Evolutionary conservation across 1,140 invertebrate species (phyloP).

Genomic region (Oscheius sp.): DNA sequence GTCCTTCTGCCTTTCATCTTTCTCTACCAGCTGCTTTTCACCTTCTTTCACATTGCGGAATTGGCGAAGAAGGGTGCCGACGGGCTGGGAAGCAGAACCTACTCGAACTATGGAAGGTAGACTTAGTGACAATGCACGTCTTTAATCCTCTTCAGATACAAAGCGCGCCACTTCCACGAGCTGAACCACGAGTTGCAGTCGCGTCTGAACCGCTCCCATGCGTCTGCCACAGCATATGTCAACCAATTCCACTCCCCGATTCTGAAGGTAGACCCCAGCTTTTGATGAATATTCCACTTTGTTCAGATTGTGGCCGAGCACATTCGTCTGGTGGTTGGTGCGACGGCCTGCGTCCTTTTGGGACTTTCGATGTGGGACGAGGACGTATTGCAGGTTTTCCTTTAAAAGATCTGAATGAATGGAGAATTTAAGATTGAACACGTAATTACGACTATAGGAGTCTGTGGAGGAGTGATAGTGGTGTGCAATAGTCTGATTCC

Average conservation of each 20-base stretch:
- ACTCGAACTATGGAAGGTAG: conserved; percentile 60
- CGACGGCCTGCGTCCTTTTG: conserved; percentile 78
- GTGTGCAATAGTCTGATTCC: conserved; percentile 66
- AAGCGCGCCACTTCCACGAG: conserved; percentile 91
- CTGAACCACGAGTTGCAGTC: conserved; percentile 91
- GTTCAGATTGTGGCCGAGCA: conserved; percentile 68
- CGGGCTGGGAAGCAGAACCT: conserved; percentile 76
- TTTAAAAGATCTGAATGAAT: conserved; percentile 20
- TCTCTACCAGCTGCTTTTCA: conserved; percentile 88
- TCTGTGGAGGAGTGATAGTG: conserved; percentile 74
- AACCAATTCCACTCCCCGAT: conserved; percentile 74
- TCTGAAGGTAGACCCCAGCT: conserved; percentile 41
- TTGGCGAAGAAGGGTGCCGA: conserved; percentile 86
- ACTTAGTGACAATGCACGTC: conserved; percentile 12
- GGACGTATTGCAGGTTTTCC: conserved; percentile 69
- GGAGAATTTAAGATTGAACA: conserved; percentile 70
- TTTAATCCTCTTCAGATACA: conserved; percentile 37
- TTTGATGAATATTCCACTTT: not conserved
- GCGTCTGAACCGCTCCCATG: conserved; percentile 82
- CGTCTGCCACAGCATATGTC: conserved; percentile 84
- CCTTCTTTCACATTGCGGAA: conserved; percentile 90
- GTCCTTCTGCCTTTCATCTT: conserved; percentile 82
- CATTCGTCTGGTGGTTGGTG: conserved; percentile 78
- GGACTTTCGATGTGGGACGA: conserved; percentile 85
- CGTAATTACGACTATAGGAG: conserved; percentile 79